Evolutionary conservation across 2,797 vertebrate genomes (phyloP), one percentile per base, ranked within the genome.

Genomic region (Anguilla pacifica): DNA sequence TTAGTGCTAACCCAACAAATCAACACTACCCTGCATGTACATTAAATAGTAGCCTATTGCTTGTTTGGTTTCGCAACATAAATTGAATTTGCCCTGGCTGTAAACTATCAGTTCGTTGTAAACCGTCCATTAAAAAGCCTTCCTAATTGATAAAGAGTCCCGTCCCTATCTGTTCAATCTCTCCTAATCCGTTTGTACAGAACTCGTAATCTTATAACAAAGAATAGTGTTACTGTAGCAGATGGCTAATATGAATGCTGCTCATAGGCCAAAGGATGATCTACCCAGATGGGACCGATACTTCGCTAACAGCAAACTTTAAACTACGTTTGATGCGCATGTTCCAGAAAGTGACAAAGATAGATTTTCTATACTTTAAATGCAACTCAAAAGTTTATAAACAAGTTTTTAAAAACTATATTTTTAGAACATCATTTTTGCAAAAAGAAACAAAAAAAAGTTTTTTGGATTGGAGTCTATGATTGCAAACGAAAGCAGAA

Each of bases 181-280:
- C 79, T 82, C 46, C n/a, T 82, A 82, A 51, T 82, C 79, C 79
- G 79, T 82, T 51, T 49, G 79, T 82, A 22, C 79, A n/a, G 25
- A n/a, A 82, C 9, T 19, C 15, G 19, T 51, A 82, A 82, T 82
- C 79, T 51, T n/a, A 25, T 49, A 82, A 82, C 79, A 82, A 82
- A 82, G 79, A 82, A 82, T 82, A 25, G 19, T 51, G 46, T 82
- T 82, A 49, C 79, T 49, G 79, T 79, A 43, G 74, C 74, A 79
- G 39, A 39, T 19, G 74, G 74, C 74, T 46, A 19, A 79, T 19
- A 79, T 15, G 79, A 82, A 49, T 51, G 46, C 51, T 51, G 46
- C 22, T 46, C 35, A 79, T 82, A n/a, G 79, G 79, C 79, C 43
- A 49, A 81, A 15, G 43, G 79, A 51, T 51, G 79, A 51, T 82